phyloP scores from a whole-genome alignment of 2,888 invertebrate genomes.

The Lasius fuliginosus region DNA sequence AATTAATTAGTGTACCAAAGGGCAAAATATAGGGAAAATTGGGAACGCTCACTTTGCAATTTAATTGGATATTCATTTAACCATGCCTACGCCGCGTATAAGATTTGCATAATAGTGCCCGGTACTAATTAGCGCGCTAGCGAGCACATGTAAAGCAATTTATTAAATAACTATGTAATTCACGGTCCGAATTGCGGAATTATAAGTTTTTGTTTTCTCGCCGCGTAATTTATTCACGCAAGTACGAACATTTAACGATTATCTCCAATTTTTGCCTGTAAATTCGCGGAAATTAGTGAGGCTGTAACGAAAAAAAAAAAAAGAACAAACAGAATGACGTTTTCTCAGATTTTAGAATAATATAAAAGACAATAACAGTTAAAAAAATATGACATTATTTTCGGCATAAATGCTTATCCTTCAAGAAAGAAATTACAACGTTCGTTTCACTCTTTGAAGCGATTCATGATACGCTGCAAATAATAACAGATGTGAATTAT shows the following conservation, averaged over 20 bases:
- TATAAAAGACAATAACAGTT: not conserved
- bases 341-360: slow-evolving; percentile 22
- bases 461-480: not conserved
- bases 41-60: slow-evolving; percentile 65
- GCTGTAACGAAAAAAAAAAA: not conserved
- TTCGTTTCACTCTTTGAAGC: not conserved
- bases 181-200: slow-evolving; percentile 39
- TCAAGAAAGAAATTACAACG: not conserved
- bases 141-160: slow-evolving; percentile 56
- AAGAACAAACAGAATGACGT: not conserved
- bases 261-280: slow-evolving; percentile 31
- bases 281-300: slow-evolving; percentile 32
- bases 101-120: slow-evolving; percentile 56
- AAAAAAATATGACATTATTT: not conserved
- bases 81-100: slow-evolving; percentile 59
- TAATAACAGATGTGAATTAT: slow-evolving; percentile 16
- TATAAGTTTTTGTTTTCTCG: slow-evolving; percentile 50
- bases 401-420: not conserved
- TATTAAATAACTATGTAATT: slow-evolving; percentile 57
- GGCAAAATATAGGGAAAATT: slow-evolving; percentile 75
- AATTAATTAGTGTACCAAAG: slow-evolving; percentile 77
- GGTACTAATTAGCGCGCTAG: slow-evolving; percentile 50
- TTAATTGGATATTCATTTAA: slow-evolving; percentile 76
- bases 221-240: slow-evolving; percentile 51
- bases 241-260: slow-evolving; percentile 52